Percentiles rank a stretch among this genome's conserved stretches.
These are phyloP conservation scores for Augochlorella aurata DNA, from an alignment of 2,888 invertebrate genomes.

Conservation along the genomic window DNA sequence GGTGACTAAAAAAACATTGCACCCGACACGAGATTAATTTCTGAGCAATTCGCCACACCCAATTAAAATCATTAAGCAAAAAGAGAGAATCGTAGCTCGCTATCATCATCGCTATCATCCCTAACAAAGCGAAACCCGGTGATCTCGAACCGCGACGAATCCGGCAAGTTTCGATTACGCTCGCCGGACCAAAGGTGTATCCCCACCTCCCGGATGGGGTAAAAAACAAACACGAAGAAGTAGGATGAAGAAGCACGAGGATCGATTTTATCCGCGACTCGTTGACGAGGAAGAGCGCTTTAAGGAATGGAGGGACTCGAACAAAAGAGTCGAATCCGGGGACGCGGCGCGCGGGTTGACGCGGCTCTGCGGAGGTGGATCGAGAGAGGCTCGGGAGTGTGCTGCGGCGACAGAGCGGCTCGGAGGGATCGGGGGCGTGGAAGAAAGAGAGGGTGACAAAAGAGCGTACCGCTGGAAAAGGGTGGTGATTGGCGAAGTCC, in stretches of 20 bases:
- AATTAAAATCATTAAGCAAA: too few species aligned
- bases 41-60: too few species aligned
- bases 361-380: not conserved
- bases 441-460: conserved; percentile 47
- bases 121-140: not conserved
- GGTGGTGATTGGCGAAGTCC: conserved; percentile 57
- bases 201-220: not conserved
- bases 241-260: not conserved
- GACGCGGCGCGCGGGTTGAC: not conserved
- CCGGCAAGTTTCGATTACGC: not conserved
- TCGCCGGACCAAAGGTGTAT: not conserved
- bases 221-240: not conserved
- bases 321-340: conserved; percentile 46
- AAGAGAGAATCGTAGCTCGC: too few species aligned
- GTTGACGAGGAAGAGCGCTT: conserved; percentile 25
- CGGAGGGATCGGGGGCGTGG: not conserved
- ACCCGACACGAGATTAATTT: too few species aligned
- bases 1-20: too few species aligned
- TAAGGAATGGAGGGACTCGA: conserved; percentile 41
- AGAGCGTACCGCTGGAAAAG: conserved; percentile 29
- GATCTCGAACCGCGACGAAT: not conserved
- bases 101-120: too few species aligned
- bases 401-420: not conserved
- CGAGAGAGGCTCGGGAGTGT: not conserved
- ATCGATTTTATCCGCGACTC: conserved; percentile 19